Base-by-base conservation (phyloP, 2,888 invertebrate genomes). In the Cremastobaeus sp. region DNA sequence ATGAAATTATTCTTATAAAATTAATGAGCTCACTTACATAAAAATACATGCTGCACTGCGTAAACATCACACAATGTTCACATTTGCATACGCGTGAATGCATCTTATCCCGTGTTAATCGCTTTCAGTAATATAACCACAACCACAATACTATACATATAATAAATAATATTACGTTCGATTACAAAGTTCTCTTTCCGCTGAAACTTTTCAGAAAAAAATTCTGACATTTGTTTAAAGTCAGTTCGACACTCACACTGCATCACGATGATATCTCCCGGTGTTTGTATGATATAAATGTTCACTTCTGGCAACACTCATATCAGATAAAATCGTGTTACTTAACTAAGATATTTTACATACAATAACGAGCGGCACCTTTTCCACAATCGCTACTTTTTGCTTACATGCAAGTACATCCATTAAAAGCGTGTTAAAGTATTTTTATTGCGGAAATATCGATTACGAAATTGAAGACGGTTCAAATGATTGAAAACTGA, bases 161-260 rank as follows among this genome's bases (percentile, higher is more conserved):
- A n/a, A n/a, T 69, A 59, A 60, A 52, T 45, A 52, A 45, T 52
- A 30, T 43, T 15, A 30, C 50, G 12, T 30, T 69, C 30, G 48
- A 66, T 66, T n/a, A n/a, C 66, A 60, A 69, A 48, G 47, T 69
- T 35, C 37, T 69, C 59, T 69, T 60, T 69, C 68, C 50, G 45
- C 54, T 60, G 39, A 37, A 34, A 20, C 52, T 21, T 52, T 60
- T 45, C 32, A 37, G 32, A 34, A 45, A 30, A 48, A 69, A 52
- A 69, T 45, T 52, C 32, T 69, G 69, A 60, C 69, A 69, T 69
- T 69, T 69, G 45, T 28, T 9, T 68, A 35, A 28, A 59, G 57
- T 12, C 55, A 30, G 15, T n/a, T 32, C 45, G 37, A 59, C 18
- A 32, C 18, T 6, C 43, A 52, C 60, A 47, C 39, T 52, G 48